Evolutionary conservation across 2,113 vertebrate genomes (phyloP).

Genomic region (Thamnaconus septentrionalis): DNA sequence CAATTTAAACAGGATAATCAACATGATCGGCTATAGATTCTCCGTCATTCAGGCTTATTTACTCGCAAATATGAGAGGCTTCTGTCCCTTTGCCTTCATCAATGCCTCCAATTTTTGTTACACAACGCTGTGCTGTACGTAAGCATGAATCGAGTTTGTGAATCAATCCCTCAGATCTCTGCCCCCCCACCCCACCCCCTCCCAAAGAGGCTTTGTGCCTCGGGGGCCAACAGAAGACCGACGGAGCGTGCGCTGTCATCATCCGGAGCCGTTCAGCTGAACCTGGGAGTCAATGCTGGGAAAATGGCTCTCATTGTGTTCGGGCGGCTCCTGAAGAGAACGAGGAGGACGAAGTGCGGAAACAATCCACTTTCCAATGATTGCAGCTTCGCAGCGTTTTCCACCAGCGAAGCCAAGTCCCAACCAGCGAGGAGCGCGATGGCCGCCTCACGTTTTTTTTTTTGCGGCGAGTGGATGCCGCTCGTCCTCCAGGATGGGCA

Average conservation of each 20-base stretch:
- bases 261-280: constrained; percentile 47
- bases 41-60: too few relatives aligned
- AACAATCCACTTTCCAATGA: constrained; percentile 46
- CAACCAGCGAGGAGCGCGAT: too few relatives aligned
- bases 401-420: too few relatives aligned
- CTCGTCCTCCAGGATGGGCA: too few relatives aligned
- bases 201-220: constrained; percentile 7
- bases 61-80: too few relatives aligned
- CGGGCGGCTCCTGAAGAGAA: constrained; percentile 54
- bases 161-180: constrained; percentile 53
- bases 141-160: constrained; percentile 30
- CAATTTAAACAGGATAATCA: too few relatives aligned
- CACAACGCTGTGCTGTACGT: constrained; percentile 1
- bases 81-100: too few relatives aligned
- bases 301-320: constrained; percentile 60
- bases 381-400: constrained; percentile 42
- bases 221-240: constrained; percentile 32
- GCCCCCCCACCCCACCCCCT: too few relatives aligned
- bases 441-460: too few relatives aligned
- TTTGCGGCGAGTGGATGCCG: too few relatives aligned
- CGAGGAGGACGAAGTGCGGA: constrained; percentile 30
- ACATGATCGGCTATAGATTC: too few relatives aligned
- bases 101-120: not conserved
- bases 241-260: constrained; percentile 48
- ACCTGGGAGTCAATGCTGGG: constrained; percentile 51